phyloP scores from a whole-genome alignment of 2,888 invertebrate species.

The Torymus auratus region DNA sequence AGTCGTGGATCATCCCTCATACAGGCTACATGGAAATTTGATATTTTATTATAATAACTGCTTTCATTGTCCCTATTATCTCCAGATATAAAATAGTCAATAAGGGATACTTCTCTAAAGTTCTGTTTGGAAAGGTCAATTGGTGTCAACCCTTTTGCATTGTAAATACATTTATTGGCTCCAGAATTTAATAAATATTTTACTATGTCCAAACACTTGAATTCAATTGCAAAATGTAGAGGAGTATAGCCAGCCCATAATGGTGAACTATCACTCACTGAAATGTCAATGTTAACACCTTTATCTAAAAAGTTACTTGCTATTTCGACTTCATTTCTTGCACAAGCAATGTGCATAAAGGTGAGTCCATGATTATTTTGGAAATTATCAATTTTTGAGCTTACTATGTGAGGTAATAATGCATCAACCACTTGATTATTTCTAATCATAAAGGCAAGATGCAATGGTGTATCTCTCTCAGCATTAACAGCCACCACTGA shows the following conservation, averaged over 20 bases:
- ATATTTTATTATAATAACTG: not conserved
- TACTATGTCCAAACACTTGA: not conserved
- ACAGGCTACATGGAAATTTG: conserved; percentile 29
- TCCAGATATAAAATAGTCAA: not conserved
- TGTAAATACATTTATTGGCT: not conserved
- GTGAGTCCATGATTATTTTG: not conserved
- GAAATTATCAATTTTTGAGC: not conserved
- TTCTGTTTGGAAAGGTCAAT: not conserved
- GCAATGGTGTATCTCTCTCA: conserved; percentile 19
- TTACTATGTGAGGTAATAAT: not conserved
- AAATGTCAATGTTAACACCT: not conserved
- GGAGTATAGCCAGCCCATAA: conserved; percentile 29
- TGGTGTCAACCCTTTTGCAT: conserved; percentile 4
- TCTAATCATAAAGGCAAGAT: conserved; percentile 14
- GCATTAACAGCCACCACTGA: not conserved
- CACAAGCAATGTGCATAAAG: conserved; percentile 40
- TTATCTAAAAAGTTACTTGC: not conserved
- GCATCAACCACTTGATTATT: conserved; percentile 4
- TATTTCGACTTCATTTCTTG: conserved; percentile 6
- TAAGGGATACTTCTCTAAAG: not conserved
- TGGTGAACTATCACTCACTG: not conserved
- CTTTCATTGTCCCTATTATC: not conserved
- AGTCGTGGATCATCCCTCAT: not conserved
- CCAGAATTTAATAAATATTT: not conserved
- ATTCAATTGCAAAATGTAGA: conserved; percentile 41